These are phyloP conservation scores for Plecotus auritus DNA, from an alignment of 2,113 vertebrate species.

Conservation along the genomic window DNA sequence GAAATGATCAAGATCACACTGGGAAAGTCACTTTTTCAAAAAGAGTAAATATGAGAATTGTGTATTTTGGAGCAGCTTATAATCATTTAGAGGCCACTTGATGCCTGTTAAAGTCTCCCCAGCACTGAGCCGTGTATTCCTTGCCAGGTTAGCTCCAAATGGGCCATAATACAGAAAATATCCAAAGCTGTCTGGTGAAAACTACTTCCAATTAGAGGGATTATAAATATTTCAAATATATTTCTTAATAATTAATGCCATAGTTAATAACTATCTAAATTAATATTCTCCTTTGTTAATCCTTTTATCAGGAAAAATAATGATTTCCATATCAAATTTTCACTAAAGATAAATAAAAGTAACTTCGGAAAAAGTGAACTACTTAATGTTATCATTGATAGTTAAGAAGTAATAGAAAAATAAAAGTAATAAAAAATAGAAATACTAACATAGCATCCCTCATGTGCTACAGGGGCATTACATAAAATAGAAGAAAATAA, in stretches of 20 bases:
- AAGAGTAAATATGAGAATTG: neutral
- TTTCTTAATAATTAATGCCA: conserved; percentile 51
- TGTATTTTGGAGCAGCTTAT: neutral
- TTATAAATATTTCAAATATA: conserved; percentile 43
- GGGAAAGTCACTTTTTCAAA: neutral
- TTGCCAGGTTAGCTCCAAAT: neutral
- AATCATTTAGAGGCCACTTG: conserved; percentile 19
- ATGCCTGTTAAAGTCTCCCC: neutral
- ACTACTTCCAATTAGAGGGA: conserved; percentile 5
- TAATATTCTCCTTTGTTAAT: conserved; percentile 14
- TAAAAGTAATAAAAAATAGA: conserved; percentile 18
- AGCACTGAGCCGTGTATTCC: neutral
- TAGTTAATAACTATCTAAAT: neutral
- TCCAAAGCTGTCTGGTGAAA: neutral
- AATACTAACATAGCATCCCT: conserved; percentile 25
- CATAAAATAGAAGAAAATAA: conserved; percentile 56
- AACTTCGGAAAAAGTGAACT: conserved; percentile 13
- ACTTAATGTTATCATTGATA: conserved; percentile 11
- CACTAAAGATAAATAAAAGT: conserved; percentile 43
- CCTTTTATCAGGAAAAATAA: conserved; percentile 30
- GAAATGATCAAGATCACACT: neutral
- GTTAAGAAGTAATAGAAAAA: conserved; percentile 51
- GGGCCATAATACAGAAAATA: conserved; percentile 13
- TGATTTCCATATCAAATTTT: conserved; percentile 32
- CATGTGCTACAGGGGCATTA: neutral